Evolutionary conservation across 2,797 vertebrate species (phyloP).

Genomic region (Sebastes umbrosus): DNA sequence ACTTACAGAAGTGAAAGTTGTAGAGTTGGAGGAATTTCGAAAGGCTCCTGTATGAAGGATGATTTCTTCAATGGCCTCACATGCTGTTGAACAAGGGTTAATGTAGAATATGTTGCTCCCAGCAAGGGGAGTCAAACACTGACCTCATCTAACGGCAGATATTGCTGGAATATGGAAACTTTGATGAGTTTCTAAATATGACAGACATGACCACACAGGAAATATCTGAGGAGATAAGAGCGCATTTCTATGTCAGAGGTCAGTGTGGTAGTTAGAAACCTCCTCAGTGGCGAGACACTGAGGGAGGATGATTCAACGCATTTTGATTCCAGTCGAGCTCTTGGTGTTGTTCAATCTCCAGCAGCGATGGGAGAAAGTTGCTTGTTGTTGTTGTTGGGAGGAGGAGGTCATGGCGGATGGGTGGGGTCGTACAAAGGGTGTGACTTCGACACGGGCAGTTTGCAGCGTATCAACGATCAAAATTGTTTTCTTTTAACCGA

Average conservation of each 20-base stretch:
- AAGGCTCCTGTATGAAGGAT: not conserved
- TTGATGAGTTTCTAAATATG: not conserved
- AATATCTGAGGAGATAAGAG: not conserved
- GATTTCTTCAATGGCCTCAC: not conserved
- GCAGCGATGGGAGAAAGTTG: not conserved
- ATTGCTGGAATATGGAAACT: not conserved
- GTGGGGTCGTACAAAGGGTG: not conserved
- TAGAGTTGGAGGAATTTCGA: not conserved
- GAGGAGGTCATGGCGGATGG: not conserved
- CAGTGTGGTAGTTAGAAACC: not conserved
- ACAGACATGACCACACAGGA: not conserved
- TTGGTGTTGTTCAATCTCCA: not conserved
- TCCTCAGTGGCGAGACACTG: not conserved
- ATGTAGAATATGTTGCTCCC: not conserved
- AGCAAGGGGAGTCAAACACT: not conserved
- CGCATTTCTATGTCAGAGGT: not conserved
- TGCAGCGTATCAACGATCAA: not conserved
- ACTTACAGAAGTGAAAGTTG: not conserved
- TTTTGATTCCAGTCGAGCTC: not conserved
- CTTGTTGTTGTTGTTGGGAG: conserved; percentile 6
- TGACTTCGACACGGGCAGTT: not conserved
- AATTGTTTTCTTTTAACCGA: not conserved
- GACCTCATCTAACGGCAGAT: not conserved
- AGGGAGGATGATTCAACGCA: not conserved
- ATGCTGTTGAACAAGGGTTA: accelerated